phyloP scores from a whole-genome alignment of 1,140 invertebrate genomes.

The Drosophila dunni region DNA sequence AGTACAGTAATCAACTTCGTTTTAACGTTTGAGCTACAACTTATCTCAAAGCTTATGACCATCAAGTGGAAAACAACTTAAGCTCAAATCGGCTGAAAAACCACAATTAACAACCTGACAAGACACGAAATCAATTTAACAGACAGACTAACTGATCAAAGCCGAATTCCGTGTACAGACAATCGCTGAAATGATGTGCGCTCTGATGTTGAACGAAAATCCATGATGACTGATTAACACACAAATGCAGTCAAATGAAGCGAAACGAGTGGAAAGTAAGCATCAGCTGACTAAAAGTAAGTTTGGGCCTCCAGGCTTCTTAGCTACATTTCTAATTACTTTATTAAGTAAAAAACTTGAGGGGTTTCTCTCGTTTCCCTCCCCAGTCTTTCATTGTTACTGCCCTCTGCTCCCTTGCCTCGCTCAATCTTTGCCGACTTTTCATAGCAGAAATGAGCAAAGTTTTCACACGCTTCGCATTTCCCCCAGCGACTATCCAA shows the following conservation, averaged over 20 bases:
- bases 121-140: constrained; percentile 49
- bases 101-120: constrained; percentile 10
- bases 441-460: constrained; percentile 40
- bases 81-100: background rate
- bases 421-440: background rate
- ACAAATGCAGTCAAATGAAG: constrained; percentile 63
- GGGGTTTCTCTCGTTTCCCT: constrained; percentile 1
- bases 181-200: constrained; percentile 28
- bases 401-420: no score
- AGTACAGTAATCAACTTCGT: background rate
- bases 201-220: constrained; percentile 49
- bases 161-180: constrained; percentile 7
- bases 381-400: no score
- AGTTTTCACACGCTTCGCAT: constrained; percentile 38
- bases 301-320: constrained; percentile 6
- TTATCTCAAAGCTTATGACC: background rate
- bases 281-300: constrained; percentile 2
- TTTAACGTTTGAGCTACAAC: background rate
- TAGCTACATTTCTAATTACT: constrained; percentile 24
- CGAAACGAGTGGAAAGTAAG: constrained; percentile 42
- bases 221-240: constrained; percentile 71
- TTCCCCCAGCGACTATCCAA: background rate
- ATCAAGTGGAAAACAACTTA: constrained; percentile 8
- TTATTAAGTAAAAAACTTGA: constrained; percentile 32
- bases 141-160: constrained; percentile 57